These are phyloP conservation scores for Neotoxoptera formosana DNA, from an alignment of 1,140 invertebrate species.

Conservation along the genomic window DNA sequence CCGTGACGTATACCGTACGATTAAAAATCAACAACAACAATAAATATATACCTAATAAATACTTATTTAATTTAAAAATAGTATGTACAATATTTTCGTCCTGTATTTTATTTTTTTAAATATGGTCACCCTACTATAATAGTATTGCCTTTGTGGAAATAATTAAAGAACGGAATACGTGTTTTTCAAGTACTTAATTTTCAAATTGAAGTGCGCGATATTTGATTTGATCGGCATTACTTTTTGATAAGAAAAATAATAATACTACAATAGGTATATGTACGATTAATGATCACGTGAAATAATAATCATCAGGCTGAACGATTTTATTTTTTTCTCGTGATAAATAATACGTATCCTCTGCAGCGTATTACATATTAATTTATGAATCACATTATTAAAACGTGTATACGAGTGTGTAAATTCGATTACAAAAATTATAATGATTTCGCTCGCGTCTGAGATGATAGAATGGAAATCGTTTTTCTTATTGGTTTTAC, in stretches of 20 bases:
- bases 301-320: not conserved
- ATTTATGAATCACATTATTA: not conserved
- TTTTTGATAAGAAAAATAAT: not conserved
- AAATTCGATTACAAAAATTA: not conserved
- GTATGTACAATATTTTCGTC: too few relatives aligned
- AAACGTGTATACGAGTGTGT: not conserved
- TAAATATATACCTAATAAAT: too few relatives aligned
- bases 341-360: not conserved
- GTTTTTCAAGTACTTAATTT: not conserved
- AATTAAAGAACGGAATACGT: not conserved
- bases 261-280: not conserved
- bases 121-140: too few relatives aligned
- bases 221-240: not conserved
- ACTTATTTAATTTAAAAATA: too few relatives aligned
- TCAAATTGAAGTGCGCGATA: not conserved
- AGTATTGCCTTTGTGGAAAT: not conserved
- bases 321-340: not conserved
- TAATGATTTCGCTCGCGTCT: not conserved
- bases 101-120: too few relatives aligned
- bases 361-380: not conserved
- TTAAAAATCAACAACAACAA: too few relatives aligned
- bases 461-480: not conserved
- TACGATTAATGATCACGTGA: not conserved
- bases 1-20: too few relatives aligned
- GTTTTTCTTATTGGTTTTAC: conserved; percentile 2